These are phyloP conservation scores for Cryptus armator DNA, from an alignment of 2,888 invertebrate genomes.

Conservation along the genomic window DNA sequence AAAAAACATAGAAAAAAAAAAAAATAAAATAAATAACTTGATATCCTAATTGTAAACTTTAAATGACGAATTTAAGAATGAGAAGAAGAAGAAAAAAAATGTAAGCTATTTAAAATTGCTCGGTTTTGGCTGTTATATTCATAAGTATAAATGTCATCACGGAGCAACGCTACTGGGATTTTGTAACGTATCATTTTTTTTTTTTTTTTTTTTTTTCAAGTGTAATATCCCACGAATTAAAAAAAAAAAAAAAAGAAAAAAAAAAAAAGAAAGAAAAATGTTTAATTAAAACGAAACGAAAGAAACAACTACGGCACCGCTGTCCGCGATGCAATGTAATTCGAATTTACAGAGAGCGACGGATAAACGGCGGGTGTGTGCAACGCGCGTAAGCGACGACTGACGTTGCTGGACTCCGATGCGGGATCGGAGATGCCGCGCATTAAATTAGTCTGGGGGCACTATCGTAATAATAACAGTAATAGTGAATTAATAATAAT, in stretches of 20 bases:
- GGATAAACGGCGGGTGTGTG: constrained; percentile 22
- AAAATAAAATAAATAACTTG: constrained; percentile 51
- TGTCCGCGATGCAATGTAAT: constrained; percentile 56
- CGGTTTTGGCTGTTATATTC: constrained; percentile 76
- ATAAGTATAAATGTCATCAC: constrained; percentile 72
- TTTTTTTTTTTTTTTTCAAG: constrained; percentile 30
- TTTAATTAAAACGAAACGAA: constrained; percentile 17
- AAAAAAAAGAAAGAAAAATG: neutral
- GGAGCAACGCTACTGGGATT: constrained; percentile 65
- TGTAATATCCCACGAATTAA: constrained; percentile 27
- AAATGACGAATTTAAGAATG: constrained; percentile 72
- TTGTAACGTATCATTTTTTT: constrained; percentile 52
- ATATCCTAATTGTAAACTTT: constrained; percentile 71
- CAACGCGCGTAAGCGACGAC: constrained; percentile 40
- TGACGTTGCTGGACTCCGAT: constrained; percentile 53
- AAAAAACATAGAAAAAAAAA: constrained; percentile 51
- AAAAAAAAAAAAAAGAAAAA: constrained; percentile 22
- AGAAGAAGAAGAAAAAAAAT: constrained; percentile 41
- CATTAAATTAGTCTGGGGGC: constrained; percentile 60
- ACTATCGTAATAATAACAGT: constrained; percentile 67
- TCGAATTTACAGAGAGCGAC: constrained; percentile 28
- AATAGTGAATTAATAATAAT: constrained; percentile 56
- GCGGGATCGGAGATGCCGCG: constrained; percentile 48
- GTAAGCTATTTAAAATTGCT: constrained; percentile 74
- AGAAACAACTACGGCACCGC: neutral